These are phyloP conservation scores for Shinisaurus crocodilurus DNA, from an alignment of 2,113 vertebrate species.

Conservation along the genomic window DNA sequence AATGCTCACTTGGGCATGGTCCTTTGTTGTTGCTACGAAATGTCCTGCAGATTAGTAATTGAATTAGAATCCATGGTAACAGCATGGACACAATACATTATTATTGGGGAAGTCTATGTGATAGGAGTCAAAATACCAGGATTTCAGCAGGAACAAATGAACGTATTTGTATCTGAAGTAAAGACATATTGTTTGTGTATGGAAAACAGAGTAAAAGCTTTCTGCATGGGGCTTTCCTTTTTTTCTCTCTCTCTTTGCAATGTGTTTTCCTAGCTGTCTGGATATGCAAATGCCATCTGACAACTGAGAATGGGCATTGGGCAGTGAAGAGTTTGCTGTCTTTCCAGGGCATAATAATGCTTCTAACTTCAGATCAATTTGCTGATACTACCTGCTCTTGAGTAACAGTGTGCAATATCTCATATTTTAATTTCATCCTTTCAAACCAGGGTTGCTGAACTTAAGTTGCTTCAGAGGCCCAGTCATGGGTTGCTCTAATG, in stretches of 20 bases:
- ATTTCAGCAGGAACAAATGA: constrained; percentile 66
- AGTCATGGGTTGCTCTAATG: neutral
- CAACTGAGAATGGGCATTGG: neutral
- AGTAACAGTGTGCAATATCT: neutral
- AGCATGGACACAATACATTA: constrained; percentile 25
- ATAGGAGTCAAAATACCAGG: constrained; percentile 69
- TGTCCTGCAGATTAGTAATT: constrained; percentile 58
- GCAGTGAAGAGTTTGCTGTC: neutral
- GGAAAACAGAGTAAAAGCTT: constrained; percentile 54
- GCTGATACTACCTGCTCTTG: neutral
- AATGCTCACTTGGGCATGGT: constrained; percentile 47
- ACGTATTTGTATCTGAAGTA: constrained; percentile 63
- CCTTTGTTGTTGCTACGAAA: constrained; percentile 60
- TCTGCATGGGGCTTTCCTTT: neutral
- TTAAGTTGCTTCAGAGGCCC: neutral
- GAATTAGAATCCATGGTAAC: constrained; percentile 74
- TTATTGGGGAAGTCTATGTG: constrained; percentile 59
- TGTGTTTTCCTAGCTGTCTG: neutral
- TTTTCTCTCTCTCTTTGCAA: neutral
- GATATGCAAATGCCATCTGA: constrained; percentile 27
- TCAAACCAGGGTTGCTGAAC: neutral
- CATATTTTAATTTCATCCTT: neutral
- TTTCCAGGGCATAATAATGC: constrained; percentile 11
- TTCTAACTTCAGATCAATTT: constrained; percentile 11
- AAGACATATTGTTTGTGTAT: constrained; percentile 54